Conservation (phyloP, 2,888 invertebrate genomes). For the Melangyna quadrimaculata region DNA sequence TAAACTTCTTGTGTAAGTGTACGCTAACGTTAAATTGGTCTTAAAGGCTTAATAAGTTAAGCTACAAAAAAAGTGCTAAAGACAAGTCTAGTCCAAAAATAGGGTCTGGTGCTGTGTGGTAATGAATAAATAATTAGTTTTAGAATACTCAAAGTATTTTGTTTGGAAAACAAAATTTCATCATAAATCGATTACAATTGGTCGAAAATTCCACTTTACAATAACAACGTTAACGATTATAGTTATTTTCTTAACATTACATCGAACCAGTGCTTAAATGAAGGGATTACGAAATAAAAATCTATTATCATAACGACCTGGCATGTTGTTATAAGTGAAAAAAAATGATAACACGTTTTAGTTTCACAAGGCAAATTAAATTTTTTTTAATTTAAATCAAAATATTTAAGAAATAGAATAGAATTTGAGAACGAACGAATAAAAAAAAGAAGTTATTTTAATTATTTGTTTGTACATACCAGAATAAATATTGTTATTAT, state of each 20-base stretch:
- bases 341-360: background rate
- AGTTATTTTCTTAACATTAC: background rate
- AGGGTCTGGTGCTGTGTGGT: background rate
- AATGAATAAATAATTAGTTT: background rate
- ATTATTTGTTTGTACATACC: constrained; percentile 55
- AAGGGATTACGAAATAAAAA: background rate
- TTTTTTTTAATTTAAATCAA: constrained; percentile 18
- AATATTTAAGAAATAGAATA: constrained; percentile 44
- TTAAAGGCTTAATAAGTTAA: background rate
- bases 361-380: background rate
- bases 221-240: background rate
- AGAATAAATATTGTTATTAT: constrained; percentile 61
- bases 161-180: background rate
- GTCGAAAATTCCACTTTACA: background rate
- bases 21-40: background rate
- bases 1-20: background rate
- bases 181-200: background rate
- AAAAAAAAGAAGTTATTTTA: constrained; percentile 36
- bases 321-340: background rate
- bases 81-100: background rate
- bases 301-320: background rate
- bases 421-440: constrained; percentile 50
- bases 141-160: background rate
- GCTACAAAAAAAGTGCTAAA: background rate
- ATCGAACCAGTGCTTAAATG: background rate